phyloP scores from a whole-genome alignment of 2,888 invertebrate genomes.

The Drosophila leonis region DNA sequence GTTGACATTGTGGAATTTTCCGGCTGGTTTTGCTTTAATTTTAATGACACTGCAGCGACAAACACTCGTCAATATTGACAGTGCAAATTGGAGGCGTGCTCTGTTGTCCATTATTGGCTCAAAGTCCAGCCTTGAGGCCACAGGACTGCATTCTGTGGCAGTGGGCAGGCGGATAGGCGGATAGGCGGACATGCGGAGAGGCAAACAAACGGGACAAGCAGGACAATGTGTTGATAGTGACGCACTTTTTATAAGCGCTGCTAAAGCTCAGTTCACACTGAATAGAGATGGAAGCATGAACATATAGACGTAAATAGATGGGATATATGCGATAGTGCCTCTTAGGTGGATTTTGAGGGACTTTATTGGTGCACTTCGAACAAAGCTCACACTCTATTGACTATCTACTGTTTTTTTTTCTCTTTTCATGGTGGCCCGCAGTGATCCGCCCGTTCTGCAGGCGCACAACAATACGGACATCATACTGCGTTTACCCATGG shows the following conservation, averaged over 20 bases:
- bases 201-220: not conserved
- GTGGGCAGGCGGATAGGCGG: not conserved
- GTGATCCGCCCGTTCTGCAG: conserved; percentile 92
- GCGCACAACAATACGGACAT: conserved; percentile 92
- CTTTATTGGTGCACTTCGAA: conserved; percentile 34
- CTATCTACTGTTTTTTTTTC: conserved; percentile 21
- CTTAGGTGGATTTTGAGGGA: conserved; percentile 30
- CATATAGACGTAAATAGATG: not conserved
- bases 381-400: conserved; percentile 22
- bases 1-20: conserved; percentile 57
- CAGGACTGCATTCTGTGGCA: conserved; percentile 24
- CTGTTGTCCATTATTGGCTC: conserved; percentile 29
- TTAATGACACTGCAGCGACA: conserved; percentile 49
- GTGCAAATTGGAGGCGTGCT: conserved; percentile 64
- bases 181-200: not conserved
- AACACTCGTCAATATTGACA: conserved; percentile 55
- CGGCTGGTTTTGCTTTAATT: conserved; percentile 54
- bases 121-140: conserved; percentile 25
- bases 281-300: conserved; percentile 24
- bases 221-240: conserved; percentile 2
- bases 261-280: conserved; percentile 33
- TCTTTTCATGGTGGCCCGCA: conserved; percentile 85
- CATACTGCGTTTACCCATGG: conserved; percentile 92
- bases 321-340: conserved; percentile 21
- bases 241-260: conserved; percentile 41